These are phyloP conservation scores for Horisme vitalbata DNA, from an alignment of 2,888 invertebrate species.

Conservation along the genomic window DNA sequence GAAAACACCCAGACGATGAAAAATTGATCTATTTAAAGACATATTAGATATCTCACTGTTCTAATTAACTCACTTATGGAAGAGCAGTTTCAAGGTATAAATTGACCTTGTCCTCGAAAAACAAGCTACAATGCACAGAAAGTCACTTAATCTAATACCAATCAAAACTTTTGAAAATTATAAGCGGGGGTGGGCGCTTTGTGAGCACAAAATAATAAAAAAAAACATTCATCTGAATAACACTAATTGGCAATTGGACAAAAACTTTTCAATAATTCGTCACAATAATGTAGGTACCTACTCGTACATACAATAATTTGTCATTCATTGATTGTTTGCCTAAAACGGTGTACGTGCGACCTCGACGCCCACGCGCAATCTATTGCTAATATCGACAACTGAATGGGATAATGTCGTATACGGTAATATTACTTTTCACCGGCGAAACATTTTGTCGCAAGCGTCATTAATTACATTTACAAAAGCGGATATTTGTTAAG, in stretches of 20 bases:
- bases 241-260: slow-evolving; percentile 18
- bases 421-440: slow-evolving; percentile 22
- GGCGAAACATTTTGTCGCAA: not conserved
- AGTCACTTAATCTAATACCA: too few relatives aligned
- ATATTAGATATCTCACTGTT: too few relatives aligned
- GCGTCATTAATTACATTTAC: too few relatives aligned
- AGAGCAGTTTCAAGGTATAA: too few relatives aligned
- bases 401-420: slow-evolving; percentile 25
- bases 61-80: too few relatives aligned
- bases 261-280: slow-evolving; percentile 27
- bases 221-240: slow-evolving; percentile 20
- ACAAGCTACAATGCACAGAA: too few relatives aligned
- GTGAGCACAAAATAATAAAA: not conserved
- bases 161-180: too few relatives aligned
- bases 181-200: too few relatives aligned
- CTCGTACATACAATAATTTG: slow-evolving; percentile 50
- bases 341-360: slow-evolving; percentile 51
- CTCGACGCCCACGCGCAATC: slow-evolving; percentile 60
- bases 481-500: too few relatives aligned
- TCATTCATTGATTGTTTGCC: slow-evolving; percentile 69
- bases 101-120: too few relatives aligned
- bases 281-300: not conserved
- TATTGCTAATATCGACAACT: slow-evolving; percentile 38
- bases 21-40: too few relatives aligned
- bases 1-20: too few relatives aligned